phyloP scores from a whole-genome alignment of 2,797 vertebrate genomes.

The Hypotaenidia philippensis region DNA sequence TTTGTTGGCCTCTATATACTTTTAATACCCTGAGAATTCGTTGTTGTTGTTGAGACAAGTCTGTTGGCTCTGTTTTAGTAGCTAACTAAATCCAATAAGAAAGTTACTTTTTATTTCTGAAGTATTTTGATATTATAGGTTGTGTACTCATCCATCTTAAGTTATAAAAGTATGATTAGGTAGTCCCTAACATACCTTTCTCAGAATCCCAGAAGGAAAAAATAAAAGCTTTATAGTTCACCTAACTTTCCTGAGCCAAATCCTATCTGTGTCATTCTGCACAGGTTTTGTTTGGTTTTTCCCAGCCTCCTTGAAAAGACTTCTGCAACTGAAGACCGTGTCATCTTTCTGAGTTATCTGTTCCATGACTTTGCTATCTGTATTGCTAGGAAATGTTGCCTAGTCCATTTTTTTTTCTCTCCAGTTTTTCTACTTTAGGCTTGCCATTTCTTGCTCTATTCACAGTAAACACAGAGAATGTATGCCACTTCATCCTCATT shows the following conservation, averaged over 20 bases:
- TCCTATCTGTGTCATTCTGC: no score
- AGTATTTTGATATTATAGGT: neutral
- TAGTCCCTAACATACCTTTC: neutral
- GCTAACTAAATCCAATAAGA: neutral
- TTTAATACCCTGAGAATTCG: neutral
- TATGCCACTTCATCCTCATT: neutral
- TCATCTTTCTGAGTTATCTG: neutral
- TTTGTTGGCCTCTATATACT: neutral
- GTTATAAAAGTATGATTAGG: neutral
- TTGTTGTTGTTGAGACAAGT: neutral
- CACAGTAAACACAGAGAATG: neutral
- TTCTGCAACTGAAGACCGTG: neutral
- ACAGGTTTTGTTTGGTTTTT: neutral
- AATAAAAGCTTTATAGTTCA: neutral
- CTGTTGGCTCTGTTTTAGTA: neutral
- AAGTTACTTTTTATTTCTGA: neutral
- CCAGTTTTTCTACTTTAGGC: neutral
- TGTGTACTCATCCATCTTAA: neutral
- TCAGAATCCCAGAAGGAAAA: neutral
- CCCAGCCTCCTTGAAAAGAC: neutral
- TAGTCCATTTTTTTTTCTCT: accelerated
- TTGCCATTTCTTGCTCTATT: neutral
- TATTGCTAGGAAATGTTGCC: neutral
- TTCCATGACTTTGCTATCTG: neutral
- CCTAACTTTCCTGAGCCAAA: neutral